Percentiles rank a stretch among this genome's conserved stretches.
These are phyloP conservation scores for Agapostemon virescens DNA, from an alignment of 2,888 invertebrate species.

Conservation along the genomic window DNA sequence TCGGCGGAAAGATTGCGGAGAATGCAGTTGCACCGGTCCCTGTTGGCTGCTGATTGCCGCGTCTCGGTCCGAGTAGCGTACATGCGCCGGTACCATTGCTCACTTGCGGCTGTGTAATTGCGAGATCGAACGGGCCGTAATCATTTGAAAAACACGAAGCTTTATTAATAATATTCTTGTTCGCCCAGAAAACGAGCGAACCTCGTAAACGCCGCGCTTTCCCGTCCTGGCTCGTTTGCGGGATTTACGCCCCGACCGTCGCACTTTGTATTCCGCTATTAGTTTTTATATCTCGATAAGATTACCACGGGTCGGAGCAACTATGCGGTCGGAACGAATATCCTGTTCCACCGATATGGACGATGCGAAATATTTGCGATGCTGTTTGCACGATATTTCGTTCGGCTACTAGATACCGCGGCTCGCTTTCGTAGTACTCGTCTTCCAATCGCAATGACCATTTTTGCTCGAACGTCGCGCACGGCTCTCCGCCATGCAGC, in stretches of 20 bases:
- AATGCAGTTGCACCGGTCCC: constrained; percentile 62
- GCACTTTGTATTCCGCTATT: constrained; percentile 44
- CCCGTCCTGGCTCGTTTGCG: constrained; percentile 21
- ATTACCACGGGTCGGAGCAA: constrained; percentile 24
- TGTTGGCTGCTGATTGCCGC: constrained; percentile 28
- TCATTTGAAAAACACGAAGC: constrained; percentile 16
- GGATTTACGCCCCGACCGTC: constrained; percentile 33
- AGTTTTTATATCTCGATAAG: constrained; percentile 44
- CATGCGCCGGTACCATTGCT: constrained; percentile 42
- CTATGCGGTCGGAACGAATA: constrained; percentile 32
- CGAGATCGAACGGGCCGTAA: constrained; percentile 20
- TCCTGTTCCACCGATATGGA: constrained; percentile 32
- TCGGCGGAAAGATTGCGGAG: constrained; percentile 34
- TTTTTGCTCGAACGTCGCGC: not conserved
- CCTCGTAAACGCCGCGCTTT: not conserved
- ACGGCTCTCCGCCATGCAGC: too few relatives aligned
- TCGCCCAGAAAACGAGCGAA: not conserved
- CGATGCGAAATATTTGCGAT: constrained; percentile 36
- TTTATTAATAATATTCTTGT: constrained; percentile 43
- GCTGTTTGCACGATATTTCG: constrained; percentile 32
- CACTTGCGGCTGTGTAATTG: constrained; percentile 35
- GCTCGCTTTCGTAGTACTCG: not conserved
- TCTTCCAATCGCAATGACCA: constrained; percentile 9
- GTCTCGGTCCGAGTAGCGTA: constrained; percentile 19
- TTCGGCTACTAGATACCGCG: constrained; percentile 22